These are phyloP conservation scores for Aphelenchoides avenae DNA, from an alignment of 1,140 invertebrate species.

Conservation along the genomic window DNA sequence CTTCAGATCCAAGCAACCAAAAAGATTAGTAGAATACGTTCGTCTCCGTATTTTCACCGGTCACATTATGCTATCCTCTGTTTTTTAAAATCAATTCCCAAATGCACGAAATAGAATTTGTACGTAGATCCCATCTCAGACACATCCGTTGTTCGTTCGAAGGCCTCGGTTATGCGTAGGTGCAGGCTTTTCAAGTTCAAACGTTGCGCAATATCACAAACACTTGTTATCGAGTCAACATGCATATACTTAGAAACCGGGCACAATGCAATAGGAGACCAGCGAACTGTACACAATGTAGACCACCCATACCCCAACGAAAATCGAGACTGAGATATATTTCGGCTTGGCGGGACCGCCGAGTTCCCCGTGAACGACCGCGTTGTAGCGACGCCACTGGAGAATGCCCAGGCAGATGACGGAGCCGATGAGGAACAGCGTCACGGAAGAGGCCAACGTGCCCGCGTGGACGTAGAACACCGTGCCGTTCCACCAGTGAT, in stretches of 20 bases:
- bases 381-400: slow-evolving; percentile 66
- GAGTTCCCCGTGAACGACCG: slow-evolving; percentile 77
- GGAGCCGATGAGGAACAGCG: slow-evolving; percentile 65
- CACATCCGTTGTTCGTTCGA: too few species aligned
- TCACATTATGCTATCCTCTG: too few species aligned
- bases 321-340: slow-evolving; percentile 71
- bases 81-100: too few species aligned
- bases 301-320: slow-evolving; percentile 74
- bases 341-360: slow-evolving; percentile 78
- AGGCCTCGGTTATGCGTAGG: too few species aligned
- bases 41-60: too few species aligned
- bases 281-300: slow-evolving; percentile 45
- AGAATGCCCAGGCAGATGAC: slow-evolving; percentile 66
- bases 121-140: too few species aligned
- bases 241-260: slow-evolving; percentile 31
- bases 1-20: too few species aligned
- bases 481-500: slow-evolving; percentile 44
- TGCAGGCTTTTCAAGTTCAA: too few species aligned
- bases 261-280: slow-evolving; percentile 35
- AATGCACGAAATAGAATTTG: too few species aligned
- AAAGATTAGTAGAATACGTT: too few species aligned
- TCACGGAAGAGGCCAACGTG: slow-evolving; percentile 65
- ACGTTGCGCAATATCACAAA: too few species aligned
- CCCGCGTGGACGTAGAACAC: slow-evolving; percentile 32
- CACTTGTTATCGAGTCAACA: too few species aligned